Evolutionary conservation across 2,888 invertebrate species (phyloP).

Genomic region (Atherix ibis): DNA sequence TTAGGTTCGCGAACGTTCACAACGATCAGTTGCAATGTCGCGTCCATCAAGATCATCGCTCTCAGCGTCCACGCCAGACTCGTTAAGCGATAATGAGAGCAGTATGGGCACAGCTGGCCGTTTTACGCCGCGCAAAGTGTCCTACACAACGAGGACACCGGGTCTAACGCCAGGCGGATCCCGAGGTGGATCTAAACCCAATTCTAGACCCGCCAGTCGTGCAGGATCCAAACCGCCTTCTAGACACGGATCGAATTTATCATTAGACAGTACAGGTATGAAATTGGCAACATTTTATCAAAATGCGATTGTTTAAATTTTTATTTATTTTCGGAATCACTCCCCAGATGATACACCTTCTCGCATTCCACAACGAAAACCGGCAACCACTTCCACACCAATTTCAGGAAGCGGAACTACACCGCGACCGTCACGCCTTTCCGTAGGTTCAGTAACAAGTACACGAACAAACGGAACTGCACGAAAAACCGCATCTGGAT

Average conservation of each 20-base stretch:
- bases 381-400: slow-evolving; percentile 42
- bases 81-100: slow-evolving; percentile 74
- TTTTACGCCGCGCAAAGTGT: slow-evolving; percentile 49
- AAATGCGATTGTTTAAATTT: slow-evolving; percentile 6
- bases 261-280: slow-evolving; percentile 75
- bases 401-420: slow-evolving; percentile 38
- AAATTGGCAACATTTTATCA: neutral
- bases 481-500: slow-evolving; percentile 58
- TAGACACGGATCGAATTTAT: slow-evolving; percentile 81
- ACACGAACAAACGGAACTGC: slow-evolving; percentile 44
- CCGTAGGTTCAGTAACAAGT: slow-evolving; percentile 43
- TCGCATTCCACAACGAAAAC: slow-evolving; percentile 63
- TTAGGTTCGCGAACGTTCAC: slow-evolving; percentile 85
- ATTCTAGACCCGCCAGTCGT: slow-evolving; percentile 70
- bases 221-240: slow-evolving; percentile 85
- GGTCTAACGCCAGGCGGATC: slow-evolving; percentile 65
- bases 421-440: slow-evolving; percentile 37
- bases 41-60: slow-evolving; percentile 60
- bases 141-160: slow-evolving; percentile 36
- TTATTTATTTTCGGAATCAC: slow-evolving; percentile 7
- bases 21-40: slow-evolving; percentile 81
- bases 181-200: slow-evolving; percentile 56
- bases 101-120: slow-evolving; percentile 51
- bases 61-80: slow-evolving; percentile 78
- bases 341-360: slow-evolving; percentile 65